Percentiles rank a stretch among this genome's conserved stretches.
phyloP scores from a whole-genome alignment of 2,888 invertebrate genomes.

The Trachelus stipa region DNA sequence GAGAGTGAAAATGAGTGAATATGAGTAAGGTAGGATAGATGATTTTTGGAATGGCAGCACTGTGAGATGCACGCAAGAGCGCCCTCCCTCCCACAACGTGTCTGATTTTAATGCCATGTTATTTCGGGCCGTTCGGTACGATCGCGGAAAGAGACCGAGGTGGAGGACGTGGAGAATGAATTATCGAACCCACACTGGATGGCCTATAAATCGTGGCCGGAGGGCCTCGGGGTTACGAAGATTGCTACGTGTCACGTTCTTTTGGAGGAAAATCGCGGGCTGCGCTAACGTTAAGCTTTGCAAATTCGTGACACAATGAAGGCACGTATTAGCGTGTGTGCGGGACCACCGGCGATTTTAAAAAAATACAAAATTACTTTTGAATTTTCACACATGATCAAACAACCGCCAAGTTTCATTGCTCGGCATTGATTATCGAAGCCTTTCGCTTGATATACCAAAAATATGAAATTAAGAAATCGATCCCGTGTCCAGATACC shows the following conservation, averaged over 20 bases:
- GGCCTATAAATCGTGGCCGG: constrained; percentile 44
- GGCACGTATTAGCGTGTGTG: not conserved
- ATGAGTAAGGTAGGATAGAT: too few species aligned
- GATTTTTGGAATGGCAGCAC: not conserved
- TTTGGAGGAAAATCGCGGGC: constrained; percentile 43
- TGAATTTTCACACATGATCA: too few species aligned
- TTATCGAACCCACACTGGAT: constrained; percentile 45
- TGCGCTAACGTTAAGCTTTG: constrained; percentile 1
- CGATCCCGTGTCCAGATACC: not conserved
- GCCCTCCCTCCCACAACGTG: not conserved
- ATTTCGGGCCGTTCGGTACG: not conserved
- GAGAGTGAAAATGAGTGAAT: too few species aligned
- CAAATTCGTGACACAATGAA: constrained; percentile 1
- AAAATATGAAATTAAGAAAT: not conserved
- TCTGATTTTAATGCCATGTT: not conserved
- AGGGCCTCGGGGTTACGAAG: constrained; percentile 41
- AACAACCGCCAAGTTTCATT: not conserved
- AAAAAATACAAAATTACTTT: not conserved
- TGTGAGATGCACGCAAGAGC: not conserved
- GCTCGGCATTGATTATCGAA: not conserved
- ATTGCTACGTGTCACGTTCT: constrained; percentile 52
- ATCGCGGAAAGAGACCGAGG: not conserved
- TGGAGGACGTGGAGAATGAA: constrained; percentile 36
- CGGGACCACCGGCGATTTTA: not conserved
- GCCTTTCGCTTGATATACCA: not conserved